These are phyloP conservation scores for Xenentodon cancila DNA, from an alignment of 2,797 vertebrate genomes.

Conservation along the genomic window DNA sequence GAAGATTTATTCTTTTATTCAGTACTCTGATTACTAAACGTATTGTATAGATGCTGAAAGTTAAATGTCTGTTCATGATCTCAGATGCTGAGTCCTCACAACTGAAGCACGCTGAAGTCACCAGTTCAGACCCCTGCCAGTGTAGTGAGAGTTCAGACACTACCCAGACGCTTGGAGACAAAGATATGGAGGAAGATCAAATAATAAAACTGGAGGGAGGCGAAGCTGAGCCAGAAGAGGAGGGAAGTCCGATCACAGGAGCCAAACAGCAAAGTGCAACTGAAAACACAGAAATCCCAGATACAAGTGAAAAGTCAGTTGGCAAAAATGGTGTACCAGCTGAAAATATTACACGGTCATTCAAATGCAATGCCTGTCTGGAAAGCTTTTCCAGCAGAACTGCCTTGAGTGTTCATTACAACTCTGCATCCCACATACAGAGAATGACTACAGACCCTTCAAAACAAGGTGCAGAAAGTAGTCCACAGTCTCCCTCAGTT, in stretches of 20 bases:
- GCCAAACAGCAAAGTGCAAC: slow-evolving; percentile 67
- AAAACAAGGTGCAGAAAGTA: slow-evolving; percentile 68
- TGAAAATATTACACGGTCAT: slow-evolving; percentile 79
- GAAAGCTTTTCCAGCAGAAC: slow-evolving; percentile 90
- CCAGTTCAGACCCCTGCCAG: slow-evolving; percentile 66
- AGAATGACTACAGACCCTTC: slow-evolving; percentile 86
- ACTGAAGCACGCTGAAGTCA: slow-evolving; percentile 66
- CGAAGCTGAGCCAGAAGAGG: slow-evolving; percentile 68
- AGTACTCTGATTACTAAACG: background rate
- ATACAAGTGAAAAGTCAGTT: slow-evolving; percentile 61
- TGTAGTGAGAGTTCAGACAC: slow-evolving; percentile 62
- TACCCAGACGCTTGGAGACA: slow-evolving; percentile 55
- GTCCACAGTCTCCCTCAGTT: slow-evolving; percentile 44
- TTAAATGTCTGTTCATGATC: slow-evolving; percentile 31
- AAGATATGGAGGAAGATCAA: slow-evolving; percentile 76
- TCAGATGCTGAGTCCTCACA: slow-evolving; percentile 74
- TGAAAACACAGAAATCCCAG: slow-evolving; percentile 66
- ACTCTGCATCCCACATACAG: slow-evolving; percentile 90
- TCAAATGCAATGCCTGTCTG: slow-evolving; percentile 91
- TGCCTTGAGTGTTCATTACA: slow-evolving; percentile 91
- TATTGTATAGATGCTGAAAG: background rate
- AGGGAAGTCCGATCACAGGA: slow-evolving; percentile 61
- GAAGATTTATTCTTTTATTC: background rate
- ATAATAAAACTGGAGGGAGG: slow-evolving; percentile 68
- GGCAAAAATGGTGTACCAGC: slow-evolving; percentile 67